phyloP scores from a whole-genome alignment of 2,888 invertebrate species.

The Blera fallax region DNA sequence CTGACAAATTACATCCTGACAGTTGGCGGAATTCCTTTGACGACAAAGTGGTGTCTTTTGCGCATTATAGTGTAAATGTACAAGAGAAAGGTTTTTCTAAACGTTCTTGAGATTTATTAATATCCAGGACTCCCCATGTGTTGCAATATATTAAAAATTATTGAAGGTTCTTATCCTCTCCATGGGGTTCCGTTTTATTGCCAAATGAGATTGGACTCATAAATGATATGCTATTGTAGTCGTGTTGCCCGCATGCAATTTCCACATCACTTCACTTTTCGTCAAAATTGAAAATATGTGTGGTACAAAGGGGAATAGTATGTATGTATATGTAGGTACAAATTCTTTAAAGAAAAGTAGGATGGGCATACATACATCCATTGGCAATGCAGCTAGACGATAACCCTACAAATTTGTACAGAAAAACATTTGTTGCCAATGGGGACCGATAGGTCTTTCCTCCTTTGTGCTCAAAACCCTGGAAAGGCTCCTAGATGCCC shows the following conservation, averaged over 20 bases:
- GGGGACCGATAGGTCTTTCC: too few species aligned
- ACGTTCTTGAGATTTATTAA: background rate
- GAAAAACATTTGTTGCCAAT: too few species aligned
- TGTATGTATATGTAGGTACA: too few species aligned
- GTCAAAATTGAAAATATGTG: constrained; percentile 14
- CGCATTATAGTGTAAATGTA: too few species aligned
- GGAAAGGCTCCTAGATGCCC: too few species aligned
- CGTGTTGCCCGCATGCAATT: constrained; percentile 23
- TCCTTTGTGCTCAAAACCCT: too few species aligned
- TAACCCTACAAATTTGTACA: too few species aligned
- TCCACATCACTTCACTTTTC: constrained; percentile 25
- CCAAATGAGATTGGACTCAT: constrained; percentile 36
- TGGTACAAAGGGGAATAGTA: too few species aligned
- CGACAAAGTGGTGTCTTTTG: too few species aligned
- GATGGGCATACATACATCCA: too few species aligned
- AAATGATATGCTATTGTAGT: constrained; percentile 13
- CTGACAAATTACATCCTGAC: background rate
- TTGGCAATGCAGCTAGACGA: too few species aligned
- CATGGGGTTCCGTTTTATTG: constrained; percentile 23
- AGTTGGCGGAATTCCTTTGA: background rate
- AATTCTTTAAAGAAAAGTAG: too few species aligned
- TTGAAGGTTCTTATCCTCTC: constrained; percentile 10
- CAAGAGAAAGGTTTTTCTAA: background rate
- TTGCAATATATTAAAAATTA: constrained; percentile 12
- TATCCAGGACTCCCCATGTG: constrained; percentile 4